phyloP scores from a whole-genome alignment of 2,113 vertebrate genomes.

The Solenodon paradoxus region DNA sequence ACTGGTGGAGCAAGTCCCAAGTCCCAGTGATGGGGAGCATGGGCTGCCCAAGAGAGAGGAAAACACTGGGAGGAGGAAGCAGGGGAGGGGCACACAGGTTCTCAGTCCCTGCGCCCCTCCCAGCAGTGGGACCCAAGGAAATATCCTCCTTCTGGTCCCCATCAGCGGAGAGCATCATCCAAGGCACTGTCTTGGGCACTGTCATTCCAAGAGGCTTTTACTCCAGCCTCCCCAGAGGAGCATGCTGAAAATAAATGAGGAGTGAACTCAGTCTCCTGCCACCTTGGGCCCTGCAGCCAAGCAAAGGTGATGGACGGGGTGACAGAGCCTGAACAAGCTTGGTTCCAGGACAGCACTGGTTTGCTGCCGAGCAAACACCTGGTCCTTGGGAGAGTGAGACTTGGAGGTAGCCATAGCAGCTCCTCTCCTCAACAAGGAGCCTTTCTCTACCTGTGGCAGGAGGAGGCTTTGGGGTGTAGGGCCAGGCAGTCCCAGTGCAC shows the following conservation, averaged over 20 bases:
- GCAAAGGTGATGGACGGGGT: slow-evolving; percentile 67
- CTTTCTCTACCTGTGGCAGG: slow-evolving; percentile 67
- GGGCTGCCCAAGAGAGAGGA: neutral
- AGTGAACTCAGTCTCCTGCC: slow-evolving; percentile 32
- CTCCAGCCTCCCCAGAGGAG: neutral
- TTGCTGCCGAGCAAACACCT: slow-evolving; percentile 68
- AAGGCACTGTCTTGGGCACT: slow-evolving; percentile 8
- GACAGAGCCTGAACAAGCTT: slow-evolving; percentile 22
- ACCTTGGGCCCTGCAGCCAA: slow-evolving; percentile 32
- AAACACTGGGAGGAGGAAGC: neutral
- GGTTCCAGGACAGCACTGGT: slow-evolving; percentile 56
- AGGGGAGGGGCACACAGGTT: neutral
- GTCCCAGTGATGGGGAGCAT: neutral
- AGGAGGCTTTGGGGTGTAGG: slow-evolving; percentile 20
- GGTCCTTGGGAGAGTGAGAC: slow-evolving; percentile 22
- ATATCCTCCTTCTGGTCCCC: neutral
- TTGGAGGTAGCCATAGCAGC: neutral
- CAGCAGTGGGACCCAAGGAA: neutral
- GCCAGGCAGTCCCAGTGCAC: slow-evolving; percentile 38
- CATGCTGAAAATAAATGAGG: slow-evolving; percentile 61
- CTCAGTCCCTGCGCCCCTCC: neutral
- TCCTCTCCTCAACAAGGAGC: slow-evolving; percentile 62
- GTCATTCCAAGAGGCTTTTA: neutral
- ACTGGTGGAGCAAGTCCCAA: neutral
- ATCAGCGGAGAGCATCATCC: neutral